A percentile compares a stretch with the other conserved stretches of the same genome.
Evolutionary conservation across 1,140 invertebrate genomes (phyloP).

Genomic region (Nasonia longicornis): DNA sequence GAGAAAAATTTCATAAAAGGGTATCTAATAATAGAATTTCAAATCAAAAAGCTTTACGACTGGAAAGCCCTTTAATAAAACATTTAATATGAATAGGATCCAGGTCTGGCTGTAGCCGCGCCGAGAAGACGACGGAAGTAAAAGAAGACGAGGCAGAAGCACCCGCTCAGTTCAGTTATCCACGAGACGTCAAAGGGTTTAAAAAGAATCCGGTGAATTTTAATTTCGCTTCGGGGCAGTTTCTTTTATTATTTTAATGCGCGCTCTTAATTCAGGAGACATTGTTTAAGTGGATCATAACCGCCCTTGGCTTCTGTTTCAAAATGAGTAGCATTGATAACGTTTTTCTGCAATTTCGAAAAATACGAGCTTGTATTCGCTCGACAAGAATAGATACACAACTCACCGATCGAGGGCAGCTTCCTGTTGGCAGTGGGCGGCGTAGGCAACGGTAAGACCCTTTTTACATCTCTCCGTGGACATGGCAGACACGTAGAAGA

Average conservation of each 20-base stretch:
- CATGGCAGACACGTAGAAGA: constrained; percentile 96
- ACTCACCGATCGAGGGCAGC: constrained; percentile 86
- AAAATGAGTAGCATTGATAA: background rate
- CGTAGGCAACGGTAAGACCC: constrained; percentile 94
- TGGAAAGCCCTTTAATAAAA: constrained; percentile 29
- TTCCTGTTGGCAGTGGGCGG: constrained; percentile 98
- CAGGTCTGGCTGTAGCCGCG: background rate
- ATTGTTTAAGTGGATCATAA: too few relatives aligned
- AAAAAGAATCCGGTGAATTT: constrained; percentile 17
- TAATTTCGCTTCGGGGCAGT: constrained; percentile 15
- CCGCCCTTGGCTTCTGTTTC: too few relatives aligned
- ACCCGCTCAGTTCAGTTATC: constrained; percentile 6
- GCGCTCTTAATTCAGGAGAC: background rate
- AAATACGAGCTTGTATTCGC: background rate
- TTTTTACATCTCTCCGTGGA: constrained; percentile 92
- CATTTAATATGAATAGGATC: constrained; percentile 34
- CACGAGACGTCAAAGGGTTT: constrained; percentile 19
- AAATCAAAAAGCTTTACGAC: constrained; percentile 38
- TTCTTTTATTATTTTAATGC: constrained; percentile 32
- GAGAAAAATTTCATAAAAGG: constrained; percentile 16
- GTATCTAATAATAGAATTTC: constrained; percentile 28
- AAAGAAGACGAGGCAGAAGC: constrained; percentile 7
- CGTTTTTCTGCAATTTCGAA: background rate
- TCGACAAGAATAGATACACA: background rate
- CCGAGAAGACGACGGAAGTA: background rate